These are phyloP conservation scores for Triops cancriformis DNA, from an alignment of 1,140 invertebrate species.

Conservation along the genomic window DNA sequence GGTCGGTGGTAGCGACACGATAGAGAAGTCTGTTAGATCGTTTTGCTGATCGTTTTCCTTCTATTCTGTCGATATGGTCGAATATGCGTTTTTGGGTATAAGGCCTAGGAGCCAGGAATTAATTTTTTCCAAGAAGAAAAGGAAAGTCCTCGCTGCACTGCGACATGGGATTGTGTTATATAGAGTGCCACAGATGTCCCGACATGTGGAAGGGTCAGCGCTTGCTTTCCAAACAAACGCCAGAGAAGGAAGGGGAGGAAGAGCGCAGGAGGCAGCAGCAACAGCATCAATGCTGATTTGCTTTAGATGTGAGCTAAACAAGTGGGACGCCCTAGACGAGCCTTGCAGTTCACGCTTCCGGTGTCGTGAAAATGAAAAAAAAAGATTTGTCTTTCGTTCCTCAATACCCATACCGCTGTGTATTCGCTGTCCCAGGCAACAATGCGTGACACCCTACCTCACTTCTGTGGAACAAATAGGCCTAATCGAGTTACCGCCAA, in stretches of 20 bases:
- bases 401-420: background rate
- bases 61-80: too few species aligned
- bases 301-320: conserved; percentile 2
- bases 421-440: background rate
- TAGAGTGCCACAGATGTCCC: background rate
- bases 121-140: background rate
- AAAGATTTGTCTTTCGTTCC: background rate
- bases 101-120: background rate
- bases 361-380: conserved; percentile 1
- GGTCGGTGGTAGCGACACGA: too few species aligned
- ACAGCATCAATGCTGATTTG: background rate
- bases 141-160: background rate
- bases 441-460: background rate
- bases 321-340: background rate
- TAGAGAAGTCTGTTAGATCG: too few species aligned
- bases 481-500: background rate
- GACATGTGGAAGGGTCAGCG: background rate
- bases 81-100: too few species aligned
- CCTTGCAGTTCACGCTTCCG: conserved; percentile 1
- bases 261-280: background rate
- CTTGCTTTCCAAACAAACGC: conserved; percentile 10
- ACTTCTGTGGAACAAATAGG: background rate
- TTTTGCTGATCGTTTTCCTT: too few species aligned
- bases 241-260: background rate
- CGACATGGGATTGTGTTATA: background rate